phyloP scores from a whole-genome alignment of 2,797 vertebrate species.

The Philypnodon macrostomus region DNA sequence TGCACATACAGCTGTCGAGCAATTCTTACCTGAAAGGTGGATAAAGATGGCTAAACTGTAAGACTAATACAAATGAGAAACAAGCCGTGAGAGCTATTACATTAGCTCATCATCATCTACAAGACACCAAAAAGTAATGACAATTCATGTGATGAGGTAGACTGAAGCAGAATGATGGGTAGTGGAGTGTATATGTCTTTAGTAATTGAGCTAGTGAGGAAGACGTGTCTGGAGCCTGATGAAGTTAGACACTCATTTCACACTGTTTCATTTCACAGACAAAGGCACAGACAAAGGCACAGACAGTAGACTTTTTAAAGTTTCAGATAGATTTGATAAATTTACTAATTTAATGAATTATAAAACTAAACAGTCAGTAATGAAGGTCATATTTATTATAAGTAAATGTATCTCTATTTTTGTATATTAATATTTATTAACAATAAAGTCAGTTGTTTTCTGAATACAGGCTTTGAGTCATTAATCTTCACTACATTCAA shows the following conservation, averaged over 20 bases:
- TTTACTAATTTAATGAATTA: too few relatives aligned
- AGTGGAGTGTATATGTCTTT: constrained; percentile 5
- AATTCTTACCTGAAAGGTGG: constrained; percentile 79
- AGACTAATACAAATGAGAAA: constrained; percentile 7
- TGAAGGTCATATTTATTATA: too few relatives aligned
- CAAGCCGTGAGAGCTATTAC: constrained; percentile 8
- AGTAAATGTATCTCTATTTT: too few relatives aligned
- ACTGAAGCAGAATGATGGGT: constrained; percentile 7
- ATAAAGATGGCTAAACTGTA: constrained; percentile 18
- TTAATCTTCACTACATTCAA: constrained; percentile 43
- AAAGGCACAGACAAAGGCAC: neutral
- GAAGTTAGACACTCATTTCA: constrained; percentile 11
- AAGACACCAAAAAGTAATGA: constrained; percentile 21
- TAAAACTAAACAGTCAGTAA: too few relatives aligned
- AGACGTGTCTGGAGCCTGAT: constrained; percentile 7
- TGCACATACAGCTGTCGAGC: constrained; percentile 68
- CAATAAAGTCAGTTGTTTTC: constrained; percentile 22
- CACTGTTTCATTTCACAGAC: constrained; percentile 5
- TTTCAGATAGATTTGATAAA: neutral
- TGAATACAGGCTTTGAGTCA: constrained; percentile 19
- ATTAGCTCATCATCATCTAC: constrained; percentile 14
- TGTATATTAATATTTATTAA: too few relatives aligned
- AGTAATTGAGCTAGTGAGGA: constrained; percentile 20
- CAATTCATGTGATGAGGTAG: constrained; percentile 14
- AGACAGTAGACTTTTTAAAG: neutral